These are phyloP conservation scores for Camponotus pennsylvanicus DNA, from an alignment of 1,140 invertebrate species.

Conservation along the genomic window DNA sequence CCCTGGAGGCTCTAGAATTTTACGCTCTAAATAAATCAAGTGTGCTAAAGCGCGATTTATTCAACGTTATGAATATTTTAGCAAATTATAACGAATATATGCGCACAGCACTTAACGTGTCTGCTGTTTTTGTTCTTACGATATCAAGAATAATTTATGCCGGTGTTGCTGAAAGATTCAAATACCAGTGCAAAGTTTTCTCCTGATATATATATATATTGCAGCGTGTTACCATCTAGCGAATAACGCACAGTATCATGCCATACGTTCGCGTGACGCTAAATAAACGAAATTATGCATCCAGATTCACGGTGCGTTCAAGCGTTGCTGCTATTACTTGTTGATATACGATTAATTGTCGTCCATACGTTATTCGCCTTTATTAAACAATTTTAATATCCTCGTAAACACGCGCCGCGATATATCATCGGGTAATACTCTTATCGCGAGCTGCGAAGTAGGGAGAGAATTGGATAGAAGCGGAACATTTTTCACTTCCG, in stretches of 20 bases:
- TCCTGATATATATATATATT: constrained; percentile 21
- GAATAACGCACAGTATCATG: background rate
- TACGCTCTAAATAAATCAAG: constrained; percentile 12
- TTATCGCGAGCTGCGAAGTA: constrained; percentile 73
- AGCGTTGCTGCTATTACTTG: constrained; percentile 40
- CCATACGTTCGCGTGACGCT: background rate
- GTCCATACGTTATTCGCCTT: constrained; percentile 41
- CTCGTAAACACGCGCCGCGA: constrained; percentile 71
- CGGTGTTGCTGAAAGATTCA: constrained; percentile 47
- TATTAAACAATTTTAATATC: constrained; percentile 77
- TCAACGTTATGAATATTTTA: constrained; percentile 33
- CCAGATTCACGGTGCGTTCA: background rate
- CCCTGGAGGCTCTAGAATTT: background rate
- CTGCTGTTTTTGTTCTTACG: constrained; percentile 31
- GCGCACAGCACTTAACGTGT: constrained; percentile 13
- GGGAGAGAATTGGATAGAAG: constrained; percentile 70
- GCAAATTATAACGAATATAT: constrained; percentile 18
- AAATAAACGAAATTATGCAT: constrained; percentile 16
- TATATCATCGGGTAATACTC: constrained; percentile 74
- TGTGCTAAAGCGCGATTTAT: constrained; percentile 12
- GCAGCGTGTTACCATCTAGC: background rate
- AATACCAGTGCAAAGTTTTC: constrained; percentile 31
- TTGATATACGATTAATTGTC: constrained; percentile 56
- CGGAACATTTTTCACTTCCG: constrained; percentile 74
- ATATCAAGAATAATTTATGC: constrained; percentile 39